phyloP scores from a whole-genome alignment of 2,888 invertebrate species.

The Plebejus melissa region DNA sequence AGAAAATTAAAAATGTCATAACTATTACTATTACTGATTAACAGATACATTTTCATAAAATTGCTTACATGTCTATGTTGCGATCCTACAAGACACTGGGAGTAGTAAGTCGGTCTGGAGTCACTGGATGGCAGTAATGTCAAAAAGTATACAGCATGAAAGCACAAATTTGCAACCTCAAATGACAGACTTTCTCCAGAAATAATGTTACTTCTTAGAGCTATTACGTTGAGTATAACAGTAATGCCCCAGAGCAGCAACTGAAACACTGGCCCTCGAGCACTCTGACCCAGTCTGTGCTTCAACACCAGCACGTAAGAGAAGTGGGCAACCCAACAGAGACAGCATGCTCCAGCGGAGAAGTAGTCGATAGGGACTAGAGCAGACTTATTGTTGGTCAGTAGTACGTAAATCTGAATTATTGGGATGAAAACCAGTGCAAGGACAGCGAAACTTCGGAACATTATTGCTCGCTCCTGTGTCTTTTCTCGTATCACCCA shows the following conservation, averaged over 20 bases:
- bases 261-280: conserved; percentile 85
- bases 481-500: conserved; percentile 81
- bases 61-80: conserved; percentile 74
- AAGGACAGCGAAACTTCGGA: conserved; percentile 81
- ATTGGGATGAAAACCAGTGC: conserved; percentile 83
- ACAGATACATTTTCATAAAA: background rate
- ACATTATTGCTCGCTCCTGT: conserved; percentile 81
- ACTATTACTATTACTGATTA: background rate
- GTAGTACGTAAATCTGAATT: conserved; percentile 82
- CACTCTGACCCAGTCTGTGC: conserved; percentile 80
- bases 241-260: conserved; percentile 84
- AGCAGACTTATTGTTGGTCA: conserved; percentile 68
- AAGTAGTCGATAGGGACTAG: conserved; percentile 85
- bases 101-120: conserved; percentile 70
- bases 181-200: conserved; percentile 76
- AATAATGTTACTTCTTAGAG: conserved; percentile 82
- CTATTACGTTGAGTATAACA: conserved; percentile 83
- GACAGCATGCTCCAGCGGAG: conserved; percentile 82
- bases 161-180: conserved; percentile 79
- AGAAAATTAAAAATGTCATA: background rate
- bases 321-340: conserved; percentile 91
- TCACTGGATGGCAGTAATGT: conserved; percentile 83
- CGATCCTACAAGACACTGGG: conserved; percentile 69
- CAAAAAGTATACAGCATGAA: conserved; percentile 84
- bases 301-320: conserved; percentile 85